Conservation (phyloP, 2,888 invertebrate genomes). For the Agrochola lychnidis region DNA sequence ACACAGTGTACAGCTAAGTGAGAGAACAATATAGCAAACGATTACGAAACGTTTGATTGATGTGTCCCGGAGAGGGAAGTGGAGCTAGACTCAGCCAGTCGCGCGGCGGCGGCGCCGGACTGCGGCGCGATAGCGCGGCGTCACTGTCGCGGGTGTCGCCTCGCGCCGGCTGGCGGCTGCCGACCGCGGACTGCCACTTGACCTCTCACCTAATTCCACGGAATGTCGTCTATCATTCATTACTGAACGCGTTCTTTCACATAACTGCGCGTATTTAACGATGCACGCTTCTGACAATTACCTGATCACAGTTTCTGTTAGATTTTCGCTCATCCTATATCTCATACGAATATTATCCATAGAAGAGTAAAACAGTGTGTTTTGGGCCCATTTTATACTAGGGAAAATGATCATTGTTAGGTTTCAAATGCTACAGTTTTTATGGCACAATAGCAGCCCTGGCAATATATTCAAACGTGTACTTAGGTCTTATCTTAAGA, state of each 20-base stretch:
- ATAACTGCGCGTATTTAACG: neutral
- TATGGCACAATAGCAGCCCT: too few relatives aligned
- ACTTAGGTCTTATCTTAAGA: too few relatives aligned
- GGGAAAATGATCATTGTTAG: neutral
- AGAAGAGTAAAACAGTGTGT: neutral
- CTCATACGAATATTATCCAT: neutral
- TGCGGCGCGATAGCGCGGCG: neutral
- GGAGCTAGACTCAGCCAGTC: neutral
- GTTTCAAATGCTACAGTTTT: neutral
- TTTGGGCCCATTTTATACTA: neutral
- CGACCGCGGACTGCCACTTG: conserved; percentile 43
- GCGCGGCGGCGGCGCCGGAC: neutral
- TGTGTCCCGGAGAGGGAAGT: conserved; percentile 6
- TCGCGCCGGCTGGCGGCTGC: neutral
- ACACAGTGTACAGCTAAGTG: neutral
- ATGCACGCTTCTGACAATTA: conserved; percentile 3
- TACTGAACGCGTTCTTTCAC: conserved; percentile 34
- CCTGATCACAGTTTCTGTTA: neutral
- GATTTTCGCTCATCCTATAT: neutral
- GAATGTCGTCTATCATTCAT: conserved; percentile 50
- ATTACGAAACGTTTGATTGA: neutral
- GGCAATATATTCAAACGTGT: too few relatives aligned
- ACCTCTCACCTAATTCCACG: conserved; percentile 59
- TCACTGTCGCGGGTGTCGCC: neutral
- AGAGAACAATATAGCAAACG: neutral